Evolutionary conservation across 2,888 invertebrate genomes (phyloP).

Genomic region (Cryptus viduatorius): DNA sequence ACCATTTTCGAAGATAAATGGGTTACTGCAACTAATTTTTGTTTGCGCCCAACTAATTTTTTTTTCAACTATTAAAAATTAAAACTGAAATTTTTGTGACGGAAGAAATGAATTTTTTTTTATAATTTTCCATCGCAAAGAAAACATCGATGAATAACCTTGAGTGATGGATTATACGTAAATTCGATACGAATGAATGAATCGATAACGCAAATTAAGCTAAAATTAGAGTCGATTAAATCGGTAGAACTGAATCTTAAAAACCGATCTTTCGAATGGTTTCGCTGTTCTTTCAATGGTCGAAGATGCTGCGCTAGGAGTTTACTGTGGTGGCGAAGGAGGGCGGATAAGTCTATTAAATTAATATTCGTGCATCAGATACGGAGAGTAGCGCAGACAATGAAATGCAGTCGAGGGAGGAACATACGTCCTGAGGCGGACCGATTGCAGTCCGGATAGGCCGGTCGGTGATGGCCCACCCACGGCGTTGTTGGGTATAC

Average conservation of each 20-base stretch:
- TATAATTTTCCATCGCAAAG: not conserved
- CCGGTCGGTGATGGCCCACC: slow-evolving; percentile 71
- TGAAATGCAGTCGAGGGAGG: slow-evolving; percentile 64
- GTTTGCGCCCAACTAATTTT: too few relatives aligned
- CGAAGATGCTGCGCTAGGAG: slow-evolving; percentile 46
- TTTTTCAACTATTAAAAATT: too few relatives aligned
- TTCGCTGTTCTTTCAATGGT: slow-evolving; percentile 1
- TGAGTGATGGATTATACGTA: not conserved
- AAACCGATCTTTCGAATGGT: slow-evolving; percentile 1
- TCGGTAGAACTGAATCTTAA: slow-evolving; percentile 21
- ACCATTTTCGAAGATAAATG: too few relatives aligned
- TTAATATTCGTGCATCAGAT: slow-evolving; percentile 74
- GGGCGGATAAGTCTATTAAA: slow-evolving; percentile 69
- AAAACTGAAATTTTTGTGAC: too few relatives aligned
- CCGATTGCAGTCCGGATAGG: slow-evolving; percentile 70
- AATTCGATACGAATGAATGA: not conserved
- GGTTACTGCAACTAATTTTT: too few relatives aligned
- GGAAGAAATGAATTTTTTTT: too few relatives aligned
- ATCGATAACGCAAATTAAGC: slow-evolving; percentile 3
- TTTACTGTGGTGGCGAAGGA: slow-evolving; percentile 45
- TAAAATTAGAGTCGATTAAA: slow-evolving; percentile 6
- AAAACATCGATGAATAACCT: not conserved
- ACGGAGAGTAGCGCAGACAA: slow-evolving; percentile 69
- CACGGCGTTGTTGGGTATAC: slow-evolving; percentile 58
- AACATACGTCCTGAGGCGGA: slow-evolving; percentile 68